Evolutionary conservation across 2,797 vertebrate genomes (phyloP).

Genomic region (Apogon hyalosoma): DNA sequence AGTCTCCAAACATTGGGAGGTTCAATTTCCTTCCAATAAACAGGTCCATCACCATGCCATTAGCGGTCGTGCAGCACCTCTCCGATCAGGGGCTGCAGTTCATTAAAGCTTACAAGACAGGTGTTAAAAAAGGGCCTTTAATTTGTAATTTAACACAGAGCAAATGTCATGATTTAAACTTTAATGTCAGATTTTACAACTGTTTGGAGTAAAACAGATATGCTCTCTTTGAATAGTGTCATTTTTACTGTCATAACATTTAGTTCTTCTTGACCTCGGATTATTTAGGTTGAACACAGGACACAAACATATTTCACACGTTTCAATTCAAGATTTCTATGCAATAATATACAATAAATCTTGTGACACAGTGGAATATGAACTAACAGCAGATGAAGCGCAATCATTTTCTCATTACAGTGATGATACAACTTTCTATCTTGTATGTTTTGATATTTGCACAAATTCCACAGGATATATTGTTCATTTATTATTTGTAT

Average conservation of each 20-base stretch:
- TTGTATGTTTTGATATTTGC: too few relatives aligned
- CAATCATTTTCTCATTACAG: conserved; percentile 3
- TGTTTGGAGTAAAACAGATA: not conserved
- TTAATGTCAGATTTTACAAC: not conserved
- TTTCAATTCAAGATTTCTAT: not conserved
- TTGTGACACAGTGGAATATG: not conserved
- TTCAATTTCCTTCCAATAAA: conserved; percentile 70
- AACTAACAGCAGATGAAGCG: not conserved
- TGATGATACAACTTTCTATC: not conserved
- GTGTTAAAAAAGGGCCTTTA: not conserved
- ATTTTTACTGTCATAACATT: not conserved
- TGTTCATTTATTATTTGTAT: too few relatives aligned
- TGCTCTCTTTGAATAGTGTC: not conserved
- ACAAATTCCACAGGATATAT: too few relatives aligned
- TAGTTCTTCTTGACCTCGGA: not conserved
- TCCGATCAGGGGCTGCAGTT: conserved; percentile 31
- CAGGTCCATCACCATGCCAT: conserved; percentile 62
- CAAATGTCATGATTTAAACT: not conserved
- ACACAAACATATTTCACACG: too few relatives aligned
- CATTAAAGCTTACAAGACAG: conserved; percentile 35
- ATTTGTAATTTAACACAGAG: conserved; percentile 6
- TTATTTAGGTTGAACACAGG: too few relatives aligned
- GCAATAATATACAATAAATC: not conserved
- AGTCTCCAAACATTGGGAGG: conserved; percentile 62
- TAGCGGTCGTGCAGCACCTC: conserved; percentile 51